A percentile compares a stretch with the other conserved stretches of the same genome.
phyloP scores from a whole-genome alignment of 2,113 vertebrate genomes.

The Rhinichthys klamathensis region DNA sequence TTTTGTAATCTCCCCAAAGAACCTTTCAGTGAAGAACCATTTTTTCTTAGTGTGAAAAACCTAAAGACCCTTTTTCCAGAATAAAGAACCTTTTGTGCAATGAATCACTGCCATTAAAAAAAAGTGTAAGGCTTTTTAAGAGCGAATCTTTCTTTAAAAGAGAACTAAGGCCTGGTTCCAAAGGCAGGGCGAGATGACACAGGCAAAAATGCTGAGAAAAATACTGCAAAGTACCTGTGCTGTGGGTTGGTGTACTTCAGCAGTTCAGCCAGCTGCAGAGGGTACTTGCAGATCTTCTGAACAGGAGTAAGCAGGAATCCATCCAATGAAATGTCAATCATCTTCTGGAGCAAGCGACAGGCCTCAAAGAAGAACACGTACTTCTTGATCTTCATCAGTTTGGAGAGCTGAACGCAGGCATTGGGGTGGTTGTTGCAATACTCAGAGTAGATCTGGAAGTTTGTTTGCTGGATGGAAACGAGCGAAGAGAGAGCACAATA shows the following conservation, averaged over 20 bases:
- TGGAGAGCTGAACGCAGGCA: constrained; percentile 89
- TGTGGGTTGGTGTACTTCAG: constrained; percentile 96
- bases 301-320: constrained; percentile 94
- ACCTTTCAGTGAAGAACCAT: no score
- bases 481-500: not conserved
- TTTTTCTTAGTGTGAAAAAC: no score
- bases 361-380: constrained; percentile 97
- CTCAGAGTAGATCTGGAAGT: constrained; percentile 98
- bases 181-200: no score
- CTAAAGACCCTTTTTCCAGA: no score
- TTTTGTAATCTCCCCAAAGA: no score
- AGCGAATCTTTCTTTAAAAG: no score
- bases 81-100: no score
- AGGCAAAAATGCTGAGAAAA: no score
- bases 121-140: no score
- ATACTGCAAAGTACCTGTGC: constrained; percentile 78
- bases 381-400: constrained; percentile 91
- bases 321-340: constrained; percentile 95
- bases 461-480: constrained; percentile 83
- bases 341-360: constrained; percentile 92
- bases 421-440: constrained; percentile 99
- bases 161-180: no score
- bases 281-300: constrained; percentile 99
- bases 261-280: constrained; percentile 90
- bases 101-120: no score